Base-by-base conservation (phyloP, 2,888 invertebrate species). In the Mystacides longicornis region DNA sequence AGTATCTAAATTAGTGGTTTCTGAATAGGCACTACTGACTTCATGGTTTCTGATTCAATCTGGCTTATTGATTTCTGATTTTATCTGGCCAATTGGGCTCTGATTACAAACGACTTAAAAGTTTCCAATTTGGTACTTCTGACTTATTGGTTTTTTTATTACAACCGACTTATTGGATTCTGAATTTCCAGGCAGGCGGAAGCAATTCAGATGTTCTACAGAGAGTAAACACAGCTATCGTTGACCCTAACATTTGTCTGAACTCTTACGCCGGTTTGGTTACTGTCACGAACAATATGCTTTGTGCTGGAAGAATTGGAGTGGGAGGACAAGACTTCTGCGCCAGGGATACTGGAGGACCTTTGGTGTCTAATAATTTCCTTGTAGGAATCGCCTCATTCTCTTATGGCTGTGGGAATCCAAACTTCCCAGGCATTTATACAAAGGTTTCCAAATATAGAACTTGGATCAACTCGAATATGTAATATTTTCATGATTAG, bases 291-390 rank as follows among this genome's bases (percentile, higher is more conserved):
- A 58, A 67, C 2, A 71, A 71, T 7, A 78, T 78, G 78, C 59
- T 78, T 5, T 78, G 78, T 58, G 78, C 78, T 1, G 64, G 65
- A 19, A 69, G 64, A 1, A 54, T 60, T 1, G 62, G 69, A 2
- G 74, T 75, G 1, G 64, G 70, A 0, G 70, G 68, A 23, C 66
- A 66, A 59, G 77, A 77, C 56, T 74, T 77, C 2, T 78, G 77
- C 58, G 75, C 79, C 67, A 81, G 80, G 1, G 81, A 81, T 65
- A 79, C 79, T 16, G 81, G 81, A 3, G 81, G 81, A 16, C 81
- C 81, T 45, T 66, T 81, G 23, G 79, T 76, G 16, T 68, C 70
- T 50, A 66, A 70, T 46, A 69, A 69, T 42, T 66, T 80, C 43
- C 66, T 81, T 49, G 5, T 7, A 7, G 81, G 81, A 45, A 70